Base-by-base conservation (phyloP, 2,888 invertebrate genomes). In the Parapristionchus giblindavisi region DNA sequence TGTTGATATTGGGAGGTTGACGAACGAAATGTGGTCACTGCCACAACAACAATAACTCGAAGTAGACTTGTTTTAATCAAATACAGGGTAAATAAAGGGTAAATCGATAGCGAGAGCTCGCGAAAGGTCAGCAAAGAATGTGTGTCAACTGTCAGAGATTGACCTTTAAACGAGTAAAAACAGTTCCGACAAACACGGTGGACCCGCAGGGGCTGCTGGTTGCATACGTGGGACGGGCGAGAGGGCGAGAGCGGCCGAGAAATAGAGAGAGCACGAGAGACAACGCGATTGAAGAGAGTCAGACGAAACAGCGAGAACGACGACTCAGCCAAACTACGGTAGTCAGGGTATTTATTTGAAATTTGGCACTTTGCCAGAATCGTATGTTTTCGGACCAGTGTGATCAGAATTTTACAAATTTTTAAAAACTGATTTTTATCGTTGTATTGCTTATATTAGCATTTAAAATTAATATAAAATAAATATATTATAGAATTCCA, bases 211-310 rank as follows among this genome's bases (percentile, higher is more conserved):
- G 40, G 34, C 40, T 27, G 63, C 40, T 40, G 68, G 52, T 71
- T 73, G 73, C 60, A 74, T 74, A 74, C 74, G 74, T 74, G 74
- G 74, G 73, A 51, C 38, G 8, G 8, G 65, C 52, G 63, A 74
- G 74, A 74, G 63, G 5, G 54, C 17, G 0, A 32, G 43, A 36
- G 38, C 14, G 29, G n/a, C 24, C 43, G 38, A 74, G 40, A 48
- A 36, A 21, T 17, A 27, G 65, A 74, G 58, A 65, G 54, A 3
- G n/a, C n/a, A 40, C 8, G 51, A 74, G 48, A 74, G 74, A 74
- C 21, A 21, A 32, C 3, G 74, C 14, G 21, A 63, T 54, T 21
- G n/a, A 38, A 74, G 74, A 65, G 74, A 51, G 40, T 43, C 63
- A 63, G 74, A 65, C 74, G 40, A 36, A 14, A 52, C 34, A 65